Evolutionary conservation across 2,113 vertebrate species (phyloP), one percentile per base, ranked within the genome.

Genomic region (Chloropsis hardwickii): DNA sequence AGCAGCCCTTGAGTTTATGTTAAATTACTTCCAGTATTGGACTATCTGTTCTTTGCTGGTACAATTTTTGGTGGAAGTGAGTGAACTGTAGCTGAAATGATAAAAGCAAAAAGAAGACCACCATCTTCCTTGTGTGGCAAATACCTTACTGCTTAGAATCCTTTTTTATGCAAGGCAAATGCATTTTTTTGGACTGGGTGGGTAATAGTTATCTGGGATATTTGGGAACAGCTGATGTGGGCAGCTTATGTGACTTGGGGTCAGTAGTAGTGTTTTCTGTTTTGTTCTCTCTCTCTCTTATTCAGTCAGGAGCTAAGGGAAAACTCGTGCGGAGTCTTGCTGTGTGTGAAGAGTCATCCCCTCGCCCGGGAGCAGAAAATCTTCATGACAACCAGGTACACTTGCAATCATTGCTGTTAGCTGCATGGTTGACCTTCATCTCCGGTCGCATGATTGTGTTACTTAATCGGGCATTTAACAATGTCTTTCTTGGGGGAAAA

Each of bases 301-400:
- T 95, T 97, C 97, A 99, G 99, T 98, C 98, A 97, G 98, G 98
- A 89, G 97, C 98, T 51, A 99, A 99, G 98, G 98, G 98, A 40
- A 99, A 99, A 98, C 98, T 99, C 3, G 98, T 98, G 47, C 98
- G 99, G 62, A 99, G 98, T 40, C 97, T 98, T 79, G 99, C 99
- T 72, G 98, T 99, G 56, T 99, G 99, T 73, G 99, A 99, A 88
- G 99, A 99, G 47, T 97, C 98, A 29, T 96, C 96, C 22, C 96
- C 97, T 86, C 97, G 97, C 74, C 88, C 96, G 0, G 97, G 95
- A 94, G 96, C 97, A 2, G 98, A 99, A 88, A 95, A 77, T 89
- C 96, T 98, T 85, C 98, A 98, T 87, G 98, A 98, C 66, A 97
- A 95, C 92, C 98, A 98, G 99, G 99, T 99, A 98, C 35, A 29